Conservation (phyloP, 2,113 vertebrate genomes). For the Hypanus sabinus region DNA sequence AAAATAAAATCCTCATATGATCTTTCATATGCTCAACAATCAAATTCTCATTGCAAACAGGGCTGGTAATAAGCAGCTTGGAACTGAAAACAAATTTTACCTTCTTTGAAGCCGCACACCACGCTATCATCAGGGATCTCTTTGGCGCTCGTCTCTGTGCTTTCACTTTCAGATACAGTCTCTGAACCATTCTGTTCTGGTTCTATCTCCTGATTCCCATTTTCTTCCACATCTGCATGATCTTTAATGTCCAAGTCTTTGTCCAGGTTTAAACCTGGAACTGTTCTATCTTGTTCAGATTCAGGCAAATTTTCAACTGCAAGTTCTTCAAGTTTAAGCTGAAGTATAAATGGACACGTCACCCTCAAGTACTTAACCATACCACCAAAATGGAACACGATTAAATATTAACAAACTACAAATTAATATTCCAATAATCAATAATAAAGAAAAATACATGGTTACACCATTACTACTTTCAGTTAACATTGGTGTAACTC, state of each 20-base stretch:
- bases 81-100: constrained; percentile 50
- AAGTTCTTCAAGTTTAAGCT: constrained; percentile 66
- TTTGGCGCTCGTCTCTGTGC: constrained; percentile 58
- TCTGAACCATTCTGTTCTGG: constrained; percentile 76
- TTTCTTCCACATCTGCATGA: constrained; percentile 64
- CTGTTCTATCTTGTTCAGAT: constrained; percentile 58
- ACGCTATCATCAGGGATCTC: constrained; percentile 60
- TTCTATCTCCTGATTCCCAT: constrained; percentile 73
- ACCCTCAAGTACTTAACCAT: background rate
- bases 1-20: background rate
- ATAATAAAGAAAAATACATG: background rate
- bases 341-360: constrained; percentile 39
- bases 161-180: constrained; percentile 71
- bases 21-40: background rate
- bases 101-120: constrained; percentile 62
- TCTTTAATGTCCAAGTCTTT: constrained; percentile 52
- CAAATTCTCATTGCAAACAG: background rate
- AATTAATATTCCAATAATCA: background rate
- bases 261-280: constrained; percentile 52
- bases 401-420: background rate
- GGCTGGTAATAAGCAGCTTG: background rate
- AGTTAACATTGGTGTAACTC: background rate
- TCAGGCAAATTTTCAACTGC: constrained; percentile 60
- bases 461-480: background rate
- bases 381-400: background rate